These are phyloP conservation scores for Sialis fuliginosa DNA, from an alignment of 2,888 invertebrate genomes.

Conservation along the genomic window DNA sequence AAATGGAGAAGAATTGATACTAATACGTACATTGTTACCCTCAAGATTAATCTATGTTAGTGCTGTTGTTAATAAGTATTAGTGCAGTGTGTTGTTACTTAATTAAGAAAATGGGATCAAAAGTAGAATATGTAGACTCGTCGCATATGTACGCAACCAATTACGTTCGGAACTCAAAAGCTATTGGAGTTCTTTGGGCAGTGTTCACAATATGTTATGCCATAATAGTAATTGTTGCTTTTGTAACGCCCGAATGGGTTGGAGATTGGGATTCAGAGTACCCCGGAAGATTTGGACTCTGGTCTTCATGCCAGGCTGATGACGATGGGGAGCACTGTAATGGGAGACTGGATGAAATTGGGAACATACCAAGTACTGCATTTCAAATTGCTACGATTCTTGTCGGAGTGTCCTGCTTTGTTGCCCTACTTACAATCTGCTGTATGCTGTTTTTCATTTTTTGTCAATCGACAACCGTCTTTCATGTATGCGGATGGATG, in stretches of 20 bases:
- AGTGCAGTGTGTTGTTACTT: no score
- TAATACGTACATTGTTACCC: no score
- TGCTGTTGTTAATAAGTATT: no score
- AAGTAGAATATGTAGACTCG: conserved; percentile 83
- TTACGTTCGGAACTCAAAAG: conserved; percentile 82
- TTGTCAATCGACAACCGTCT: conserved; percentile 79
- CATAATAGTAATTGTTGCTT: conserved; percentile 86
- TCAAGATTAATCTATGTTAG: no score
- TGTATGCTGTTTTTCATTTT: conserved; percentile 86
- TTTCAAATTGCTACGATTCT: conserved; percentile 77
- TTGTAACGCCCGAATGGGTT: conserved; percentile 89
- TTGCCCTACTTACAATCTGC: conserved; percentile 74
- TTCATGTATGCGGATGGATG: conserved; percentile 87
- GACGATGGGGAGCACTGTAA: conserved; percentile 67
- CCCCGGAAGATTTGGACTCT: conserved; percentile 83
- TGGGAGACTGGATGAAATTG: conserved; percentile 68
- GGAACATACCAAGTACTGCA: conserved; percentile 63
- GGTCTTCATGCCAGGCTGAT: conserved; percentile 70
- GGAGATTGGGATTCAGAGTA: conserved; percentile 70
- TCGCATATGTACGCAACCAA: conserved; percentile 80
- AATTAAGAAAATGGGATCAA: conserved; percentile 52
- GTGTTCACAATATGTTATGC: conserved; percentile 95
- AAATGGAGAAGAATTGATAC: no score
- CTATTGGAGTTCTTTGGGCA: conserved; percentile 93
- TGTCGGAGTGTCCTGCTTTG: conserved; percentile 67